Conservation (phyloP, 1,140 invertebrate species). For the Zaprionus ghesquierei region DNA sequence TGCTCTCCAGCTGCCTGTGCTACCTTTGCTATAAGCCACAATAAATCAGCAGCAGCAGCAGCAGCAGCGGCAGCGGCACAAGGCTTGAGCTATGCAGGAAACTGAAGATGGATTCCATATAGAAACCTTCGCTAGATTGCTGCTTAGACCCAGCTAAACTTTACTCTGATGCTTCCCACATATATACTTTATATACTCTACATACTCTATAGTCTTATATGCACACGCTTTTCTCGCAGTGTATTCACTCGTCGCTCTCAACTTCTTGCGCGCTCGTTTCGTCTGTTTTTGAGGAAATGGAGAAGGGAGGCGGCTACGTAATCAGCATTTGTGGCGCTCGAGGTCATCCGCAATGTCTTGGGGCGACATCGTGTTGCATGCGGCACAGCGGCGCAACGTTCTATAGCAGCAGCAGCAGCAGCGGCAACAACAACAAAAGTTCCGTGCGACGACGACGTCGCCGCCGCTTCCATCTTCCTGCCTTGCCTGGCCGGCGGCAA, state of each 20-base stretch:
- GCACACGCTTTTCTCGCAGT: background rate
- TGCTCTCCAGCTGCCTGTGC: background rate
- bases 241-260: background rate
- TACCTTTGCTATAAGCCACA: background rate
- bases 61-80: background rate
- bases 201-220: background rate
- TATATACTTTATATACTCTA: background rate
- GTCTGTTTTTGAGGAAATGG: conserved; percentile 36
- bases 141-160: background rate
- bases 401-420: conserved; percentile 37
- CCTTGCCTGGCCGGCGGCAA: conserved; percentile 53
- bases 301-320: conserved; percentile 62
- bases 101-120: background rate
- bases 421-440: conserved; percentile 56
- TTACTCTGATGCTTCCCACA: no score
- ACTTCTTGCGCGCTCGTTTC: background rate
- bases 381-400: conserved; percentile 48
- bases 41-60: background rate
- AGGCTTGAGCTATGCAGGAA: background rate
- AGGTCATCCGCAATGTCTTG: conserved; percentile 74
- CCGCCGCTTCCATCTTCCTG: conserved; percentile 73
- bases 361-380: conserved; percentile 68
- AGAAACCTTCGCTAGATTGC: background rate
- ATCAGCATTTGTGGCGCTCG: conserved; percentile 80
- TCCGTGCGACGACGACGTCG: conserved; percentile 45